Percentiles rank a stretch among this genome's conserved stretches.
Evolutionary conservation across 2,888 invertebrate species (phyloP).

Genomic region (Slavum lentiscoides): DNA sequence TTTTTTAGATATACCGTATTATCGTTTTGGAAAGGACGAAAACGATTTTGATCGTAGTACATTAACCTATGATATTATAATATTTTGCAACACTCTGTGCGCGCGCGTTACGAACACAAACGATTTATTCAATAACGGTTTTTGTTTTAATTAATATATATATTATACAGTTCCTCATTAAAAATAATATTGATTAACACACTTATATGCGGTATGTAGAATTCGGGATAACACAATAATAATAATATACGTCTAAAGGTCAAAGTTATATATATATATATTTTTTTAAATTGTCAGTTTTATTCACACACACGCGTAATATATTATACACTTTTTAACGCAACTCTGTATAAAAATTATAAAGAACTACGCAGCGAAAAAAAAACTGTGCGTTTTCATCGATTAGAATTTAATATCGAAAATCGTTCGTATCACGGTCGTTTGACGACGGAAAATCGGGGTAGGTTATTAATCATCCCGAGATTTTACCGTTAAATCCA

Average conservation of each 20-base stretch:
- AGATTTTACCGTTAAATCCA: too few relatives aligned
- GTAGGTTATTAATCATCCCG: too few relatives aligned
- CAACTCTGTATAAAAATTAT: too few relatives aligned
- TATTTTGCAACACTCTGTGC: background rate
- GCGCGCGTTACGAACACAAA: background rate
- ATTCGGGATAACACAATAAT: background rate
- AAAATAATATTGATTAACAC: slow-evolving; percentile 22
- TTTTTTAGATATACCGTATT: too few relatives aligned
- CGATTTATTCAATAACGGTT: background rate
- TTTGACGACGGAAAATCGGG: too few relatives aligned
- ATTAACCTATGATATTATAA: too few relatives aligned
- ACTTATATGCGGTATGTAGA: background rate
- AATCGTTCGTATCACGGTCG: too few relatives aligned
- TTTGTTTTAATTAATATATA: slow-evolving; percentile 25
- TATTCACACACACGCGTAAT: background rate
- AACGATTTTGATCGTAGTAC: background rate
- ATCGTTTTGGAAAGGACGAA: background rate
- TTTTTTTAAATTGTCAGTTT: slow-evolving; percentile 11
- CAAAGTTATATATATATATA: background rate
- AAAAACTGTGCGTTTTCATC: too few relatives aligned
- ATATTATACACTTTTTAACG: background rate
- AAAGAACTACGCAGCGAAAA: too few relatives aligned
- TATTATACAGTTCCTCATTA: slow-evolving; percentile 8
- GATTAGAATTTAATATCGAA: too few relatives aligned
- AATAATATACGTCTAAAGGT: background rate